These are phyloP conservation scores for Tethea ocularis DNA, from an alignment of 2,888 invertebrate species.

Conservation along the genomic window DNA sequence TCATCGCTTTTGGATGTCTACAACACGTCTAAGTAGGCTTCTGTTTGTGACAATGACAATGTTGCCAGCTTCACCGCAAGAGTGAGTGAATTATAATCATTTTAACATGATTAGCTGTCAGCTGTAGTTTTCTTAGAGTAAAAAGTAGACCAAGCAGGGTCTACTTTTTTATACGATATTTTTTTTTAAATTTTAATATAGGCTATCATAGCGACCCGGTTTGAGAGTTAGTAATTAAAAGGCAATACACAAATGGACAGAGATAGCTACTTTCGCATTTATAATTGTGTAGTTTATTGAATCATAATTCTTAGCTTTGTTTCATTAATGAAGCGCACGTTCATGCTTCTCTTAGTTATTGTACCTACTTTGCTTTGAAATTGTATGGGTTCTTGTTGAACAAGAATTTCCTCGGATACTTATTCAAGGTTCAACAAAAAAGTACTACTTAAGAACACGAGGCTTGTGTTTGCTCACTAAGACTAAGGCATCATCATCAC, in stretches of 20 bases:
- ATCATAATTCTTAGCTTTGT: background rate
- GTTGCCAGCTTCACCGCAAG: conserved; percentile 3
- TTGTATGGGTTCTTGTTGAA: conserved; percentile 19
- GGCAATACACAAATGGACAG: too few species aligned
- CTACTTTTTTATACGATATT: too few species aligned
- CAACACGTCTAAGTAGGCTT: conserved; percentile 16
- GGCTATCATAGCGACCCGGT: too few species aligned
- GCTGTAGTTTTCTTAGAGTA: too few species aligned
- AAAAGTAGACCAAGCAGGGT: too few species aligned
- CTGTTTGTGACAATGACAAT: conserved; percentile 5
- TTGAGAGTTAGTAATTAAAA: too few species aligned
- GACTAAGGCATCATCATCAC: too few species aligned
- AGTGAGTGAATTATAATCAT: background rate
- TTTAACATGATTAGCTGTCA: background rate
- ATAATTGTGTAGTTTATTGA: background rate
- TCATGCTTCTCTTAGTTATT: background rate
- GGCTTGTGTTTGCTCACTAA: background rate
- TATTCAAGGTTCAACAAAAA: background rate
- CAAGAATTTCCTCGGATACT: conserved; percentile 8
- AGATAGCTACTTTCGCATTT: too few species aligned
- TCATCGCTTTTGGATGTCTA: conserved; percentile 21
- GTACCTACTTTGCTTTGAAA: conserved; percentile 5
- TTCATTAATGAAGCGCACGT: conserved; percentile 5
- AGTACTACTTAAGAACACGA: background rate
- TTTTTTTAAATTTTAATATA: too few species aligned